Percentiles rank a stretch among this genome's conserved stretches.
Evolutionary conservation across 2,888 invertebrate genomes (phyloP).

Genomic region (Matsumyia berberina): DNA sequence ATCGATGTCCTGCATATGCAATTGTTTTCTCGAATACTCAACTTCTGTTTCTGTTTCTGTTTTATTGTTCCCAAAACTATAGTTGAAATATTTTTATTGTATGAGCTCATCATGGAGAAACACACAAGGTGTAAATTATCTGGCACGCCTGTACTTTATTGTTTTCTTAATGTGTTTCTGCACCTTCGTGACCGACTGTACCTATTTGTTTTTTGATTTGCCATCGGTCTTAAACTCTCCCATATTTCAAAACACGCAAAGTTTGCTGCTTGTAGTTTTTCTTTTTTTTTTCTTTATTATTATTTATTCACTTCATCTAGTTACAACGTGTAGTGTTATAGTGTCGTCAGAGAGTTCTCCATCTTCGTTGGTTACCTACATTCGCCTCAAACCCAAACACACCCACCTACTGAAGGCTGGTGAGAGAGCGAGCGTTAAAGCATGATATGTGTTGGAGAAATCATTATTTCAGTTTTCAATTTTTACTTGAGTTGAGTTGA

Average conservation of each 20-base stretch:
- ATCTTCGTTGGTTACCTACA: slow-evolving; percentile 24
- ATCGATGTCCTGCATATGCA: too few species aligned
- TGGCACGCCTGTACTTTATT: background rate
- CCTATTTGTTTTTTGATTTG: slow-evolving; percentile 34
- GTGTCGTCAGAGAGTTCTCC: slow-evolving; percentile 16
- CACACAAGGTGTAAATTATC: background rate
- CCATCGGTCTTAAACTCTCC: slow-evolving; percentile 35
- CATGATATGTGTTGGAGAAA: slow-evolving; percentile 60
- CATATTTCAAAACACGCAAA: slow-evolving; percentile 46
- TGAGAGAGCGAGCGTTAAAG: slow-evolving; percentile 49
- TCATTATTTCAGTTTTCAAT: slow-evolving; percentile 63
- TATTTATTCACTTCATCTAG: slow-evolving; percentile 47
- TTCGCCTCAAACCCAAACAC: slow-evolving; percentile 63
- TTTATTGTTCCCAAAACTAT: too few species aligned
- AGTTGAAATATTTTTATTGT: background rate
- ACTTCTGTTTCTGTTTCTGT: too few species aligned
- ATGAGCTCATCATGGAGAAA: slow-evolving; percentile 3
- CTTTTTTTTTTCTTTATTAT: slow-evolving; percentile 16
- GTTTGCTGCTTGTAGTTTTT: slow-evolving; percentile 27
- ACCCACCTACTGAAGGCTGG: slow-evolving; percentile 77
- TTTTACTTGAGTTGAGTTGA: slow-evolving; percentile 60
- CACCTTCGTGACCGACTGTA: slow-evolving; percentile 45
- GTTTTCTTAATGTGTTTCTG: slow-evolving; percentile 25
- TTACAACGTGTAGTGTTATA: slow-evolving; percentile 28
- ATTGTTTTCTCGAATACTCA: too few species aligned